These are phyloP conservation scores for Rapana venosa DNA, from an alignment of 2,888 invertebrate species.

Conservation along the genomic window DNA sequence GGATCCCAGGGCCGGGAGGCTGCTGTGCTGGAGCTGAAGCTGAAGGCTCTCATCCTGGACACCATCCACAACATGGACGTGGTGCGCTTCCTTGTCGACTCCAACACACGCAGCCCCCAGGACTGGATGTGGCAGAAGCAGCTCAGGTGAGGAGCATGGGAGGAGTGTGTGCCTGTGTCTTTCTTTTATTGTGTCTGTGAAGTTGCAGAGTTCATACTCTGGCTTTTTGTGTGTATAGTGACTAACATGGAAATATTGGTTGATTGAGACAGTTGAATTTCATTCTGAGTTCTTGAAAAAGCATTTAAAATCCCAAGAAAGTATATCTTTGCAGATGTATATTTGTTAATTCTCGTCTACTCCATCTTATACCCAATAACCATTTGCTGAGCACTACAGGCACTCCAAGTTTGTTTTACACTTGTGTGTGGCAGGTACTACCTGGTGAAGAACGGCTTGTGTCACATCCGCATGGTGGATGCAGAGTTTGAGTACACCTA, in stretches of 20 bases:
- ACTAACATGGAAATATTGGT: no score
- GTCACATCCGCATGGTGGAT: conserved; percentile 92
- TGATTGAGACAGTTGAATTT: no score
- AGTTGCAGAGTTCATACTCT: no score
- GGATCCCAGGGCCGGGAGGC: conserved; percentile 66
- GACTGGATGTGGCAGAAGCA: conserved; percentile 98
- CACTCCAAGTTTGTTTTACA: not conserved
- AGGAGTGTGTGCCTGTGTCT: not conserved
- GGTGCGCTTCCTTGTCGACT: conserved; percentile 86
- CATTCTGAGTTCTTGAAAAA: no score
- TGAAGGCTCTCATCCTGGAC: conserved; percentile 94
- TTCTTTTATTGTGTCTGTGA: no score
- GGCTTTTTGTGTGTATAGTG: no score
- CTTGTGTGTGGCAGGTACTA: conserved; percentile 83
- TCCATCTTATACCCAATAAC: no score
- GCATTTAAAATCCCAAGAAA: no score
- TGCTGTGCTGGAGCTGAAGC: conserved; percentile 87
- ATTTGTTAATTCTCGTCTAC: no score
- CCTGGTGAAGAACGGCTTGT: conserved; percentile 79
- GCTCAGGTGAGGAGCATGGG: conserved; percentile 82
- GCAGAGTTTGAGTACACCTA: conserved; percentile 97
- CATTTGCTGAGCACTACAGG: not conserved
- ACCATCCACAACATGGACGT: conserved; percentile 93
- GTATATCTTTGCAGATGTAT: no score
- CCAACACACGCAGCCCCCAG: conserved; percentile 82